Evolutionary conservation across 2,113 vertebrate genomes (phyloP).

Genomic region (Patagioenas fasciata): DNA sequence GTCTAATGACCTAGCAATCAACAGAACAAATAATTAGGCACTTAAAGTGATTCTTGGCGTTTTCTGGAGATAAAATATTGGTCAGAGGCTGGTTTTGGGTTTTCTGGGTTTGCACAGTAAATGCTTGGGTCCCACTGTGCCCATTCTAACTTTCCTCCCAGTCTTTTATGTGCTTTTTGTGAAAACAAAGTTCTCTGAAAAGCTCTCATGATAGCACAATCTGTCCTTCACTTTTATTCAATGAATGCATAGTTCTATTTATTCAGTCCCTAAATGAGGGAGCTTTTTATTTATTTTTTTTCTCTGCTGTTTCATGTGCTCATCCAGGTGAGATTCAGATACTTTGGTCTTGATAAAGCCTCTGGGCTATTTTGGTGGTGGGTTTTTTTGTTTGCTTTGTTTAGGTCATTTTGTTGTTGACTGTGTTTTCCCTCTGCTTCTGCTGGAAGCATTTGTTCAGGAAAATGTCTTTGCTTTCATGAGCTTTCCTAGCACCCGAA

Average conservation of each 20-base stretch:
- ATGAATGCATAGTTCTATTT: not conserved
- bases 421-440: not conserved
- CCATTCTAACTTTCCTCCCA: not conserved
- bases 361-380: not conserved
- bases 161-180: not conserved
- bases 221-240: not conserved
- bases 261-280: not conserved
- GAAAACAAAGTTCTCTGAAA: not conserved
- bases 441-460: not conserved
- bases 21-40: conserved; percentile 13
- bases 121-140: not conserved
- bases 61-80: not conserved
- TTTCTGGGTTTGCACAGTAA: not conserved
- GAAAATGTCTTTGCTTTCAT: not conserved
- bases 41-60: not conserved
- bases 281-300: not conserved
- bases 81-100: not conserved
- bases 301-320: not conserved
- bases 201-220: not conserved
- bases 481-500: not conserved
- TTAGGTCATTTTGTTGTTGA: not conserved
- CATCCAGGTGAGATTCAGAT: not conserved
- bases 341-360: not conserved
- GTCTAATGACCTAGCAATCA: not conserved
- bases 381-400: not conserved